Evolutionary conservation across 2,888 invertebrate genomes (phyloP).

Genomic region (Alsophila aescularia): DNA sequence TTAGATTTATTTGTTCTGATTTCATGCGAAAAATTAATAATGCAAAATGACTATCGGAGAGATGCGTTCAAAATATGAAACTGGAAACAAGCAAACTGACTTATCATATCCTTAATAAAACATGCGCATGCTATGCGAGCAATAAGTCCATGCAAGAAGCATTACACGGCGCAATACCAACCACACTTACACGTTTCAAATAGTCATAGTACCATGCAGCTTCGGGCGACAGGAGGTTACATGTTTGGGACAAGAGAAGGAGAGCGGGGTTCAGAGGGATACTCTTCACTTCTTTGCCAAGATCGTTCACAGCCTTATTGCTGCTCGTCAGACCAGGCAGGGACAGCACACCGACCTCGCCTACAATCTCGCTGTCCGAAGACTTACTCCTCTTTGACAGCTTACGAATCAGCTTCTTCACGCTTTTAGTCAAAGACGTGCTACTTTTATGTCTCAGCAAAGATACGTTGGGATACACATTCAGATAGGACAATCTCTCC

Average conservation of each 20-base stretch:
- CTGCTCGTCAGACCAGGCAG: conserved; percentile 67
- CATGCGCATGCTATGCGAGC: neutral
- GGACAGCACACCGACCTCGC: conserved; percentile 70
- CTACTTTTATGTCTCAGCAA: conserved; percentile 58
- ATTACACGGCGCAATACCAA: conserved; percentile 49
- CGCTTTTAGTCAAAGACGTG: conserved; percentile 55
- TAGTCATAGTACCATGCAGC: conserved; percentile 82
- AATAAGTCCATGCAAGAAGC: conserved; percentile 23
- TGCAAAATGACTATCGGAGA: too few relatives aligned
- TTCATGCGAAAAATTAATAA: too few relatives aligned
- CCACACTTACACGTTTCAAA: conserved; percentile 78
- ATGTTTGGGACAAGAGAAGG: conserved; percentile 69
- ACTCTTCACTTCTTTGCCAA: conserved; percentile 66
- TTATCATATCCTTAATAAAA: neutral
- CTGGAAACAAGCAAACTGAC: conserved; percentile 1
- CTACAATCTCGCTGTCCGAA: conserved; percentile 51
- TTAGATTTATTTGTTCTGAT: too few relatives aligned
- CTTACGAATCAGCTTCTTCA: conserved; percentile 46
- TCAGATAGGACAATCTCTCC: conserved; percentile 66
- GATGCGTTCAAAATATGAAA: neutral
- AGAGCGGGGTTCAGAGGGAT: conserved; percentile 70
- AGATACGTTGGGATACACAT: conserved; percentile 68
- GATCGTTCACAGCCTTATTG: conserved; percentile 62
- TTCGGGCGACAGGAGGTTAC: conserved; percentile 64
- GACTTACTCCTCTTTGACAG: conserved; percentile 58